Evolutionary conservation across 1,140 invertebrate genomes (phyloP).

Genomic region (Tribolium madens): DNA sequence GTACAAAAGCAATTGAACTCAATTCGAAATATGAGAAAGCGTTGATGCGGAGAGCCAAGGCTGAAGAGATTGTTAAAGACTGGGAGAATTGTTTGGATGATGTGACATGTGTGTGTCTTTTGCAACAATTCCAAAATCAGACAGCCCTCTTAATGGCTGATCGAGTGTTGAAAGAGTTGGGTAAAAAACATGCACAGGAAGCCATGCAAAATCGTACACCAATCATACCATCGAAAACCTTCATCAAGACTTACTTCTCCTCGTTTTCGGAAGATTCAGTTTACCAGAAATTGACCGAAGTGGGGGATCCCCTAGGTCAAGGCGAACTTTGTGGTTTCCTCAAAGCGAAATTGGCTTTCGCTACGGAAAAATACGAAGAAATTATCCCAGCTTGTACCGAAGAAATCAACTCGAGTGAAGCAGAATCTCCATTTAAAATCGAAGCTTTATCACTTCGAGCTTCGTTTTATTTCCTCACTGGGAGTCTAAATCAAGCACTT

Average conservation of each 20-base stretch:
- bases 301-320: slow-evolving; percentile 58
- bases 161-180: slow-evolving; percentile 84
- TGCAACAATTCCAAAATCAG: slow-evolving; percentile 89
- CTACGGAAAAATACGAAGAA: slow-evolving; percentile 80
- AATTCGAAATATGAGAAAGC: slow-evolving; percentile 94
- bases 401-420: slow-evolving; percentile 78
- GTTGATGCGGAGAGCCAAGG: slow-evolving; percentile 84
- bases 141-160: slow-evolving; percentile 85
- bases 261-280: slow-evolving; percentile 90
- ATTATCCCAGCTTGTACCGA: slow-evolving; percentile 84
- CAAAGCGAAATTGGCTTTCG: slow-evolving; percentile 76
- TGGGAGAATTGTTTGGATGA: slow-evolving; percentile 88
- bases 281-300: slow-evolving; percentile 61
- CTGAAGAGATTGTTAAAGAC: slow-evolving; percentile 83
- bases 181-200: slow-evolving; percentile 78
- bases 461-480: slow-evolving; percentile 85
- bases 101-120: slow-evolving; percentile 90
- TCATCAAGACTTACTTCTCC: slow-evolving; percentile 86
- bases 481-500: slow-evolving; percentile 77
- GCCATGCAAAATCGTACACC: slow-evolving; percentile 77
- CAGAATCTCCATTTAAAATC: slow-evolving; percentile 68
- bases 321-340: slow-evolving; percentile 67
- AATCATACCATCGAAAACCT: slow-evolving; percentile 84
- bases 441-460: slow-evolving; percentile 83
- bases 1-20: slow-evolving; percentile 84